phyloP scores from a whole-genome alignment of 2,113 vertebrate genomes.

The Tachycineta bicolor region DNA sequence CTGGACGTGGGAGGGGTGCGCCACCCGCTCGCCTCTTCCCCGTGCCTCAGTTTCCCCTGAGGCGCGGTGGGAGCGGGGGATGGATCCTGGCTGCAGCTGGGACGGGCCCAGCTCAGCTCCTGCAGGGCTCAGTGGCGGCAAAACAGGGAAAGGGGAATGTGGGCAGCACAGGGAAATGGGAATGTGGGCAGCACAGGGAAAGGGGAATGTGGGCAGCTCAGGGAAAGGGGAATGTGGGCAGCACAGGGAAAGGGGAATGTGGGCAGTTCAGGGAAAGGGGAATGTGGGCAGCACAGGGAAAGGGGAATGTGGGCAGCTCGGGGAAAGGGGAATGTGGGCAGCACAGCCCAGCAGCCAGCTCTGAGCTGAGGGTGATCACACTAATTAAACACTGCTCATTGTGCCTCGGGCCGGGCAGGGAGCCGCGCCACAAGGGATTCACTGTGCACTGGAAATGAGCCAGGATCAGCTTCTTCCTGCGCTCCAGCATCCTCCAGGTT shows the following conservation, averaged over 20 bases:
- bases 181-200: too few species aligned
- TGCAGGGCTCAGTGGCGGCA: background rate
- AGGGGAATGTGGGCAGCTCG: too few species aligned
- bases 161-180: too few species aligned
- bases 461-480: background rate
- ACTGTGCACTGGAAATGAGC: background rate
- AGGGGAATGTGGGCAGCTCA: too few species aligned
- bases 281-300: too few species aligned
- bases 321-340: background rate
- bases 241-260: too few species aligned
- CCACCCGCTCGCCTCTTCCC: background rate
- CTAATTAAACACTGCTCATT: background rate
- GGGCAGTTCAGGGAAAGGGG: too few species aligned
- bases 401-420: background rate
- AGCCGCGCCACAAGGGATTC: background rate
- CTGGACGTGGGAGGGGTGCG: background rate
- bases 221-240: too few species aligned
- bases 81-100: background rate
- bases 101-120: background rate
- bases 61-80: background rate
- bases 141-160: background rate
- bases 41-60: background rate
- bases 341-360: rapidly evolving
- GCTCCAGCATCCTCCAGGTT: background rate
- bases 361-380: too few species aligned